A percentile compares a stretch with the other conserved stretches of the same genome.
Evolutionary conservation across 2,888 invertebrate species (phyloP).

Genomic region (Monoplex corrugatus): DNA sequence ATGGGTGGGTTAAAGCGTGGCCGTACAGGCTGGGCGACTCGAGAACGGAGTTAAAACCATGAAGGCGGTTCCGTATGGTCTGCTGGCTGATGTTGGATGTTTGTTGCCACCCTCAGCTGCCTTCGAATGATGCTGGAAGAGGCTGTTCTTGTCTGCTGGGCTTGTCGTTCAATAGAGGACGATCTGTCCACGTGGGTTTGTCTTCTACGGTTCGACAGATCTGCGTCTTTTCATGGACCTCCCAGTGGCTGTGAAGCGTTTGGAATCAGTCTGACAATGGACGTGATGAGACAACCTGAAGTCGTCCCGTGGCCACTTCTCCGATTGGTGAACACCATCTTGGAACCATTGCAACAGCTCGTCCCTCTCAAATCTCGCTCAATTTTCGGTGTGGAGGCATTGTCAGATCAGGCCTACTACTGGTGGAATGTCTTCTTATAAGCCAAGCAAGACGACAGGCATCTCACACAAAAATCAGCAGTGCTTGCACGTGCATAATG

Average conservation of each 20-base stretch:
- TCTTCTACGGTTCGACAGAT: background rate
- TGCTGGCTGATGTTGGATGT: slow-evolving; percentile 23
- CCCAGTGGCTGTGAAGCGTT: slow-evolving; percentile 24
- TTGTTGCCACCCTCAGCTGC: slow-evolving; percentile 23
- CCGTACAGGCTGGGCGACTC: slow-evolving; percentile 31
- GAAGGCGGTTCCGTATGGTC: slow-evolving; percentile 26
- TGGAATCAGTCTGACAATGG: background rate
- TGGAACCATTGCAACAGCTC: slow-evolving; percentile 8
- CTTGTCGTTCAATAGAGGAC: background rate
- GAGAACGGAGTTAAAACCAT: background rate
- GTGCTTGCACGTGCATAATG: slow-evolving; percentile 22
- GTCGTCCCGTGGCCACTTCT: slow-evolving; percentile 13
- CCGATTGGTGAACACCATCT: slow-evolving; percentile 7
- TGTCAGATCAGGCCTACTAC: slow-evolving; percentile 7
- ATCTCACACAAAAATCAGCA: background rate
- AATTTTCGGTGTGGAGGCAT: slow-evolving; percentile 33
- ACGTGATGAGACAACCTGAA: background rate
- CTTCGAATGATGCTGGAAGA: slow-evolving; percentile 18
- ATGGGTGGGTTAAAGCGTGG: background rate
- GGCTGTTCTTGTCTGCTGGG: slow-evolving; percentile 8
- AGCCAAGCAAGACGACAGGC: background rate
- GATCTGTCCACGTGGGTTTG: slow-evolving; percentile 15
- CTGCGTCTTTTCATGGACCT: background rate
- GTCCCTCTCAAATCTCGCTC: background rate
- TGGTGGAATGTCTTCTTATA: background rate